phyloP scores from a whole-genome alignment of 1,140 invertebrate species.

The Pseudomyrmex dendroicus region DNA sequence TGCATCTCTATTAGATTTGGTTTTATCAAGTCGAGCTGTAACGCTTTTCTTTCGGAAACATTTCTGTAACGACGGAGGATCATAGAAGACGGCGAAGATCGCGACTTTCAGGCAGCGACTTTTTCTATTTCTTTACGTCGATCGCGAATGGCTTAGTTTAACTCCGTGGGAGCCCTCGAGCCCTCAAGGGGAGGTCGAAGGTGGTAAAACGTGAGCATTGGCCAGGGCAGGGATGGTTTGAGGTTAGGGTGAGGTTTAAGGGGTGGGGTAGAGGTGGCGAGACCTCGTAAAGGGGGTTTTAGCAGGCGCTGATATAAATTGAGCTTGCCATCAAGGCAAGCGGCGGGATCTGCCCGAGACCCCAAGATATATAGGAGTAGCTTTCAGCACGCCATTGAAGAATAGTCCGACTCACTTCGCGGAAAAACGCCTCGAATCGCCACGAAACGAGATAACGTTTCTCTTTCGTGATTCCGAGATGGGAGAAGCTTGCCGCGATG shows the following conservation, averaged over 20 bases:
- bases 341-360: slow-evolving; percentile 79
- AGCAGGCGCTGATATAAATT: slow-evolving; percentile 84
- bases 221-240: slow-evolving; percentile 66
- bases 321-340: slow-evolving; percentile 83
- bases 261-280: slow-evolving; percentile 73
- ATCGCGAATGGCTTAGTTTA: slow-evolving; percentile 79
- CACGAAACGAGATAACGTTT: slow-evolving; percentile 70
- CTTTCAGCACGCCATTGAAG: slow-evolving; percentile 76
- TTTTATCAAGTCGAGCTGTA: slow-evolving; percentile 31
- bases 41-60: not conserved
- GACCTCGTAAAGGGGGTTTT: slow-evolving; percentile 84
- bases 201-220: slow-evolving; percentile 68
- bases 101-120: slow-evolving; percentile 49
- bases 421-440: slow-evolving; percentile 70
- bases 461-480: slow-evolving; percentile 58
- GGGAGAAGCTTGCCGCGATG: slow-evolving; percentile 57
- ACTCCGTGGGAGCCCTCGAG: slow-evolving; percentile 68
- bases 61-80: slow-evolving; percentile 35
- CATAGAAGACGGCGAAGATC: slow-evolving; percentile 6
- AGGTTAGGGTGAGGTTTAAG: slow-evolving; percentile 75
- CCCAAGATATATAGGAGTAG: slow-evolving; percentile 77
- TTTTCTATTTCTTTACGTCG: slow-evolving; percentile 70
- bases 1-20: not conserved
- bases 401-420: slow-evolving; percentile 73
- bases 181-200: slow-evolving; percentile 70